Percentiles rank a stretch among this genome's conserved stretches.
phyloP scores from a whole-genome alignment of 2,888 invertebrate species.

The Drosophila atroscutellata region DNA sequence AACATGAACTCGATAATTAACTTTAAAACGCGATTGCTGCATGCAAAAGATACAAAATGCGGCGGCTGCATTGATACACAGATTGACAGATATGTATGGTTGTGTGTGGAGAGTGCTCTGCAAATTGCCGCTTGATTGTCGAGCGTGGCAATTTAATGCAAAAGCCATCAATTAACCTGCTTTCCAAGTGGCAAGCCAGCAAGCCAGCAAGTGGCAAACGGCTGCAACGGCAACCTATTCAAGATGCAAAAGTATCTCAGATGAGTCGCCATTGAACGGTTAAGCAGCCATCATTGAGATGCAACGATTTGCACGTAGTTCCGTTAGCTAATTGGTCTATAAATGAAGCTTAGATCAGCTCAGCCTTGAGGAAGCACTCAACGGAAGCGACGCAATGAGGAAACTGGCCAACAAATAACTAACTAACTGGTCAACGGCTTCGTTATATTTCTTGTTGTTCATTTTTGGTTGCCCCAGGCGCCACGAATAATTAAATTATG shows the following conservation, averaged over 20 bases:
- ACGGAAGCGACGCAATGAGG: slow-evolving; percentile 43
- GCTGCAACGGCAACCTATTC: slow-evolving; percentile 6
- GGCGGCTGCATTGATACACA: slow-evolving; percentile 22
- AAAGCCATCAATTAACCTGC: slow-evolving; percentile 80
- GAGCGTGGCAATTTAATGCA: slow-evolving; percentile 79
- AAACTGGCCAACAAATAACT: slow-evolving; percentile 17
- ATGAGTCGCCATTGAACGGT: slow-evolving; percentile 59
- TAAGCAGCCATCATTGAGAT: slow-evolving; percentile 59
- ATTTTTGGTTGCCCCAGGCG: slow-evolving; percentile 18
- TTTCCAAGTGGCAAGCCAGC: slow-evolving; percentile 52
- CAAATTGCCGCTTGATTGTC: slow-evolving; percentile 62
- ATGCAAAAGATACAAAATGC: slow-evolving; percentile 66
- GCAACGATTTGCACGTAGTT: slow-evolving; percentile 80
- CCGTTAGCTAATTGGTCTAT: slow-evolving; percentile 75
- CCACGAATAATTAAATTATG: slow-evolving; percentile 74
- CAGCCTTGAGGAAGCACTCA: slow-evolving; percentile 27
- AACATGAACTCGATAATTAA: slow-evolving; percentile 79
- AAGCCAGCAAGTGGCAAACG: slow-evolving; percentile 1
- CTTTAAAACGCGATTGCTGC: slow-evolving; percentile 58
- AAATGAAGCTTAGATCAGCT: slow-evolving; percentile 24
- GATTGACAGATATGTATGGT: slow-evolving; percentile 51
- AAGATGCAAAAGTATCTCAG: slow-evolving; percentile 69
- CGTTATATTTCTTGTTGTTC: neutral
- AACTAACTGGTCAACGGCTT: slow-evolving; percentile 4
- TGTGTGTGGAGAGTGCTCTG: slow-evolving; percentile 9